phyloP scores from a whole-genome alignment of 2,888 invertebrate genomes.

The Ochropleura plecta region DNA sequence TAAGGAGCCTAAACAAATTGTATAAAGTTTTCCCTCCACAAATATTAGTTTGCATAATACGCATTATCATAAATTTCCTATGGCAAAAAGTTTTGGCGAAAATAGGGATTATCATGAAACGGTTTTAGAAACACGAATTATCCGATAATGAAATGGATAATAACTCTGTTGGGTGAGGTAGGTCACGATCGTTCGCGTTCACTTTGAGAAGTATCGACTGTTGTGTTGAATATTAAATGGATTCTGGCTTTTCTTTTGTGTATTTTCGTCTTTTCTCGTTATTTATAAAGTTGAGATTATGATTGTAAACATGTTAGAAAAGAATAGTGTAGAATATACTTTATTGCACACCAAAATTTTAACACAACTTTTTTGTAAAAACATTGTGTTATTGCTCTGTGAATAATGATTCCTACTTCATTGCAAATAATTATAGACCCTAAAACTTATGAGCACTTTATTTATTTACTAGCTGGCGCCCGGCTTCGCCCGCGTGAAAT shows the following conservation, averaged over 20 bases:
- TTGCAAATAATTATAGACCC: background rate
- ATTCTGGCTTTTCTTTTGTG: constrained; percentile 3
- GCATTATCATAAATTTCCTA: constrained; percentile 64
- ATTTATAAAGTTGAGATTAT: background rate
- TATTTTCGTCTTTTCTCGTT: constrained; percentile 9
- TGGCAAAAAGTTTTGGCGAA: constrained; percentile 48
- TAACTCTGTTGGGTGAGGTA: constrained; percentile 56
- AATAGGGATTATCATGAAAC: constrained; percentile 55
- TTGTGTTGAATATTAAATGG: constrained; percentile 52
- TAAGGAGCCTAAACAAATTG: constrained; percentile 68
- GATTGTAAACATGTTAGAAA: background rate
- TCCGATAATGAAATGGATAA: constrained; percentile 51
- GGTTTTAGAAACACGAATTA: constrained; percentile 46
- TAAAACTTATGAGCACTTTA: too few relatives aligned
- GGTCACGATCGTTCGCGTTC: constrained; percentile 50
- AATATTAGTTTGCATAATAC: constrained; percentile 63
- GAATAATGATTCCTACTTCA: background rate
- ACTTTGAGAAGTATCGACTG: constrained; percentile 49
- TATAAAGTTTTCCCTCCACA: constrained; percentile 60
- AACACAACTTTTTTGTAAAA: background rate
- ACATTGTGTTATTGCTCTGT: background rate
- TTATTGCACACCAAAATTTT: too few relatives aligned
- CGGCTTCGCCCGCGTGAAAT: too few relatives aligned
- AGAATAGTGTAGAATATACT: too few relatives aligned
- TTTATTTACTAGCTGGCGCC: too few relatives aligned